Conservation (phyloP, 2,888 invertebrate species). For the Plebejus anna region DNA sequence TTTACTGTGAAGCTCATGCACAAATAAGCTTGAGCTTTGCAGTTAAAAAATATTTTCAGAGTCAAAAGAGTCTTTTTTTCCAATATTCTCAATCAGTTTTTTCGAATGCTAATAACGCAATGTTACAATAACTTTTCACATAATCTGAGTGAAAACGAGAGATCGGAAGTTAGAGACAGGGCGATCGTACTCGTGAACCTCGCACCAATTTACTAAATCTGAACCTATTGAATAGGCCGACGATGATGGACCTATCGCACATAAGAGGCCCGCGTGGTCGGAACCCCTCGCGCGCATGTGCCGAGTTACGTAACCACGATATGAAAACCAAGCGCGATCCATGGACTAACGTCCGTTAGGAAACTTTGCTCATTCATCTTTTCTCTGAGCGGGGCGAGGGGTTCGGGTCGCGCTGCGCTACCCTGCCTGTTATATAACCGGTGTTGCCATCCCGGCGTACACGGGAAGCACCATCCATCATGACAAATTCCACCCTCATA, state of each 20-base stretch:
- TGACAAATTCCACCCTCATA: background rate
- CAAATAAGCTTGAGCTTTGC: no score
- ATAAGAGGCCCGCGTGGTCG: background rate
- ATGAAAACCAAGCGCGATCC: conserved; percentile 62
- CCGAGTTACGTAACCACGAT: conserved; percentile 66
- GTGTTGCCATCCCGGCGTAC: conserved; percentile 17
- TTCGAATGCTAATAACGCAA: background rate
- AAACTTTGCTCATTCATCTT: conserved; percentile 78
- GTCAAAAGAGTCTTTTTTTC: no score
- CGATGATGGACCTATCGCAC: background rate
- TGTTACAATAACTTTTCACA: background rate
- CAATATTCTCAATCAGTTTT: no score
- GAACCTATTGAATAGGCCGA: background rate
- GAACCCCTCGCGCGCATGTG: conserved; percentile 49
- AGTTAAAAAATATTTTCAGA: no score
- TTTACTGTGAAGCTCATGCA: no score
- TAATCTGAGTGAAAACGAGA: background rate
- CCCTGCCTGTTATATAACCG: conserved; percentile 63
- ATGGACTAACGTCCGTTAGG: conserved; percentile 71
- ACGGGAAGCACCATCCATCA: background rate
- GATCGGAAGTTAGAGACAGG: background rate
- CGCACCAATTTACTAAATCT: background rate
- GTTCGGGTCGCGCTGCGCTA: conserved; percentile 62
- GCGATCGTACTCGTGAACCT: background rate
- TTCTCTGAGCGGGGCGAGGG: conserved; percentile 72